Percentiles rank a stretch among this genome's conserved stretches.
Conservation (phyloP, 2,888 invertebrate species). For the Physocephala rufipes region DNA sequence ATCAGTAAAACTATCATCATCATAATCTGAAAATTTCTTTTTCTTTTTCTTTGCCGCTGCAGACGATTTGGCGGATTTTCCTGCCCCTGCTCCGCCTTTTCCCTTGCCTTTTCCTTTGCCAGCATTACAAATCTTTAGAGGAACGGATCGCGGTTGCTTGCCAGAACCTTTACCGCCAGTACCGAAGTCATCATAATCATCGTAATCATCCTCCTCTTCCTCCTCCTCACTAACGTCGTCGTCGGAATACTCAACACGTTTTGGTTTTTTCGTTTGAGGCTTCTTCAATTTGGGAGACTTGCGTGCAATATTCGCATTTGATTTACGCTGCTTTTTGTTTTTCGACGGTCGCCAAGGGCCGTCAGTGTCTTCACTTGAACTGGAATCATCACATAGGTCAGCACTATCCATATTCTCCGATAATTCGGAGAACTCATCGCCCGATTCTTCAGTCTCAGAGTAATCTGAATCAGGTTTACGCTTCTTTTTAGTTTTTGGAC, state of each 20-base stretch:
- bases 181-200: slow-evolving; percentile 66
- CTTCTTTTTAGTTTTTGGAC: slow-evolving; percentile 69
- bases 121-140: slow-evolving; percentile 49
- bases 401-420: slow-evolving; percentile 65
- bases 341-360: slow-evolving; percentile 63
- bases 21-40: slow-evolving; percentile 68
- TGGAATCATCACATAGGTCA: slow-evolving; percentile 64
- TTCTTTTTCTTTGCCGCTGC: slow-evolving; percentile 50
- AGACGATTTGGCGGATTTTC: slow-evolving; percentile 37
- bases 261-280: slow-evolving; percentile 52
- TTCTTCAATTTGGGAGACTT: slow-evolving; percentile 59
- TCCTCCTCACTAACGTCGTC: slow-evolving; percentile 68
- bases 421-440: slow-evolving; percentile 59
- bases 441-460: slow-evolving; percentile 69
- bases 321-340: slow-evolving; percentile 57
- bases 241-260: slow-evolving; percentile 58
- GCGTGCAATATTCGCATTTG: slow-evolving; percentile 49
- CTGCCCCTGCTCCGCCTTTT: slow-evolving; percentile 65
- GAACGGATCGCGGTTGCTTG: slow-evolving; percentile 60
- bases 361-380: slow-evolving; percentile 62
- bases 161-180: slow-evolving; percentile 57
- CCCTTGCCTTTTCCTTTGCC: slow-evolving; percentile 59
- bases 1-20: slow-evolving; percentile 71
- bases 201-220: slow-evolving; percentile 72
- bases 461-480: slow-evolving; percentile 67